phyloP scores from a whole-genome alignment of 2,888 invertebrate genomes.

The Epicampocera succincta region DNA sequence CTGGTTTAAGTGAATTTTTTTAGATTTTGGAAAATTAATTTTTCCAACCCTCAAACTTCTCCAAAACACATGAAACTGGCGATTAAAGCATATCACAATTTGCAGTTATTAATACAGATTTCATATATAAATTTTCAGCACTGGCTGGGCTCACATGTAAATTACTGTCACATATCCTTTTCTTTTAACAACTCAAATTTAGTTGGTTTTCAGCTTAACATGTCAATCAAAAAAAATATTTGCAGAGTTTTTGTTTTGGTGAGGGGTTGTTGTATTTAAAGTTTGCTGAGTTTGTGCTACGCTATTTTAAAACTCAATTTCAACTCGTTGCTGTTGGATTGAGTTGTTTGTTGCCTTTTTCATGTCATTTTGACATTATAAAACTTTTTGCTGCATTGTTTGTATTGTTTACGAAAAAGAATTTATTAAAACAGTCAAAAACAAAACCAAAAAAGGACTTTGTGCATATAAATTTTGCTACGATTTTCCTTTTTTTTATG shows the following conservation, averaged over 20 bases:
- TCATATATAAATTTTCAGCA: too few relatives aligned
- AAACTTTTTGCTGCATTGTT: slow-evolving; percentile 29
- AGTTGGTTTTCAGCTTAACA: too few relatives aligned
- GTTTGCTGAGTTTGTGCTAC: background rate
- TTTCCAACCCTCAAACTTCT: too few relatives aligned
- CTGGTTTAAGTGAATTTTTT: too few relatives aligned
- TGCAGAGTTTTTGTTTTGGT: background rate
- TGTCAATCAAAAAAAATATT: slow-evolving; percentile 8
- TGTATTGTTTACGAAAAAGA: slow-evolving; percentile 10
- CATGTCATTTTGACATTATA: slow-evolving; percentile 32
- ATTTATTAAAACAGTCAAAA: slow-evolving; percentile 36
- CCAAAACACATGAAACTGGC: too few relatives aligned
- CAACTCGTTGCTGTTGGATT: slow-evolving; percentile 3
- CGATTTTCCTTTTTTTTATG: background rate
- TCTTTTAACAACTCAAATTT: too few relatives aligned
- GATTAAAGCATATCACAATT: too few relatives aligned
- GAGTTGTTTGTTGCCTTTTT: slow-evolving; percentile 20
- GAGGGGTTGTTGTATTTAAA: background rate
- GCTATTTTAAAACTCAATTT: slow-evolving; percentile 29
- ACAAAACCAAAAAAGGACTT: background rate
- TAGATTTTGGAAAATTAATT: too few relatives aligned
- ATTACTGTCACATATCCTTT: too few relatives aligned
- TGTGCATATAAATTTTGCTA: background rate
- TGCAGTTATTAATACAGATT: too few relatives aligned
- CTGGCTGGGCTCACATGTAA: too few relatives aligned